These are phyloP conservation scores for Gymnopithys bicolor DNA, from an alignment of 2,797 vertebrate species.

Conservation along the genomic window DNA sequence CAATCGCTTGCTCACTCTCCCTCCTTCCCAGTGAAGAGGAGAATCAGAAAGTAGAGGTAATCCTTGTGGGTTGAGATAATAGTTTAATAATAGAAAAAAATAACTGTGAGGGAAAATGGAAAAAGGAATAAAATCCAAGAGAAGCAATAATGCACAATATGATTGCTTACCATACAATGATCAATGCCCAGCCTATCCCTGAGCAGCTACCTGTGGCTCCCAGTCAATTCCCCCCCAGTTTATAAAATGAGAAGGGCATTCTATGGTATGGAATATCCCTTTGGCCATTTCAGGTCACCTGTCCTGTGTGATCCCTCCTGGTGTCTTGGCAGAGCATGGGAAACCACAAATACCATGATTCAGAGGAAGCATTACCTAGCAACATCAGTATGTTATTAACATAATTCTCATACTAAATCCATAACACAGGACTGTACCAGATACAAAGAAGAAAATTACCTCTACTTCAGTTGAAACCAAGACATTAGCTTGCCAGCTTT, in stretches of 20 bases:
- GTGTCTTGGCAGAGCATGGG: neutral
- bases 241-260: neutral
- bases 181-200: neutral
- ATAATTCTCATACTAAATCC: neutral
- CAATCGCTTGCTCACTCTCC: neutral
- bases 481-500: neutral
- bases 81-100: neutral
- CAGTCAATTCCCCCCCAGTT: neutral
- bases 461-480: neutral
- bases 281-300: neutral
- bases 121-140: neutral
- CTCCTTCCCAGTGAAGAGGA: accelerated
- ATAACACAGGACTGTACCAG: neutral
- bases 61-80: neutral
- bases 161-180: neutral
- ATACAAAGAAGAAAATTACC: neutral
- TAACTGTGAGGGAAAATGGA: neutral
- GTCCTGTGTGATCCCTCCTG: neutral
- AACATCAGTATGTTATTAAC: neutral
- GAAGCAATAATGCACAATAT: neutral
- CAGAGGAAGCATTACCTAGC: neutral
- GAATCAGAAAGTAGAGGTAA: neutral
- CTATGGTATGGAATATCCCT: neutral
- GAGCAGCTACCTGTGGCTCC: neutral
- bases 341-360: neutral